Base-by-base conservation (phyloP, 2,113 vertebrate genomes). In the Noturus placidus region DNA sequence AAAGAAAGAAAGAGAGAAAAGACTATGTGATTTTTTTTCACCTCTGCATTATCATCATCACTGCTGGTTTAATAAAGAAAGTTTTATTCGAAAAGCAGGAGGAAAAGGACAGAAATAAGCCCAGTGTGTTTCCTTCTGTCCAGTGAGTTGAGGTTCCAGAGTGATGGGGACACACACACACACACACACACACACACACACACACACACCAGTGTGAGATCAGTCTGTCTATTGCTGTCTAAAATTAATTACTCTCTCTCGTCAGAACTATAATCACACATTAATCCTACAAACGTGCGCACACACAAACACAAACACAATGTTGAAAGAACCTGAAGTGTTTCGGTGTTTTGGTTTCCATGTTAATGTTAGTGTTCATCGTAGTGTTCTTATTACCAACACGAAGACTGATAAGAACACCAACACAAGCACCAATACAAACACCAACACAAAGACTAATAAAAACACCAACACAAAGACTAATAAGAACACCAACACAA, bases 181-280 rank as follows among this genome's bases (percentile, higher is more conserved):
- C 85, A 50, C 57, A 65, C 59, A 67, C 82, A 30, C 8, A 38
- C 33, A 82, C 54, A 61, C 56, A 78, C 30, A 42, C 70, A 38
- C 33, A 42, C 70, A 74, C 70, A 74, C 70, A 74, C 72, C 10
- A 14, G 42, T 81, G 42, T 56, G 83, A 38, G 56, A 30, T 30
- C n/a, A 79, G 33, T 80, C 30, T 56, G 50, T 79, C 42, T 82
- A 25, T 86, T 30, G 17, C 17, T 61, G 56, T 67, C 38, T 86
- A n/a, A 80, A 80, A 79, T 79, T 87, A 87, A 87, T 87, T 86
- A 69, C 77, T 82, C 77, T 72, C n/a, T 25, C 81, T 67, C 76
- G 69, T 56, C 50, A 88, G 33, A 59, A 83, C 57, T 86, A 80
- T 65, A 80, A 81, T 81, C 15, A 77, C 57, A 54, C 38, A 33